These are phyloP conservation scores for Gerris buenoi DNA, from an alignment of 1,140 invertebrate species.

Conservation along the genomic window DNA sequence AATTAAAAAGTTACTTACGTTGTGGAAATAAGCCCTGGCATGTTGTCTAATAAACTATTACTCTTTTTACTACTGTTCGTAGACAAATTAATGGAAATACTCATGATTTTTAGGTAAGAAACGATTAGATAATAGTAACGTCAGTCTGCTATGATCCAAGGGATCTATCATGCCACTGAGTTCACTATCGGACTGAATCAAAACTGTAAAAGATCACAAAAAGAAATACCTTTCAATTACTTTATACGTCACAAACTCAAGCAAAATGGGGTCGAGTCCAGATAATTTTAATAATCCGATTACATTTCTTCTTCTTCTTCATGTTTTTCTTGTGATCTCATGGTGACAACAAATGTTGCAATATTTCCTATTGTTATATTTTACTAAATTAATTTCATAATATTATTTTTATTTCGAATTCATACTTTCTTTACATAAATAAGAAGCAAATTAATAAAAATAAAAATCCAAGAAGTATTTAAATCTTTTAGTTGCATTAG, in stretches of 20 bases:
- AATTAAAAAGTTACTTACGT: conserved; percentile 11
- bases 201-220: neutral
- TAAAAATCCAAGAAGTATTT: no score
- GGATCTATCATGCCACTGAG: conserved; percentile 7
- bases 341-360: no score
- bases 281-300: neutral
- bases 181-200: neutral
- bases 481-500: no score
- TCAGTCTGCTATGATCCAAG: conserved; percentile 5
- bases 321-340: no score
- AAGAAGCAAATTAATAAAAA: no score
- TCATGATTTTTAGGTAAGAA: conserved; percentile 14
- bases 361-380: no score
- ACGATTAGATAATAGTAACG: conserved; percentile 8
- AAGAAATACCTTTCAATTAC: neutral
- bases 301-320: neutral
- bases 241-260: neutral
- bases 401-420: no score
- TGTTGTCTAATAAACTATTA: conserved; percentile 9
- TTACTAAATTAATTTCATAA: no score
- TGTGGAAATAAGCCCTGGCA: conserved; percentile 15
- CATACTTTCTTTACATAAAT: no score
- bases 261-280: neutral
- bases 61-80: conserved; percentile 8
- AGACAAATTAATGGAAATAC: conserved; percentile 12